Evolutionary conservation across 2,797 vertebrate genomes (phyloP).

Genomic region (Pseudochaenichthys georgianus): DNA sequence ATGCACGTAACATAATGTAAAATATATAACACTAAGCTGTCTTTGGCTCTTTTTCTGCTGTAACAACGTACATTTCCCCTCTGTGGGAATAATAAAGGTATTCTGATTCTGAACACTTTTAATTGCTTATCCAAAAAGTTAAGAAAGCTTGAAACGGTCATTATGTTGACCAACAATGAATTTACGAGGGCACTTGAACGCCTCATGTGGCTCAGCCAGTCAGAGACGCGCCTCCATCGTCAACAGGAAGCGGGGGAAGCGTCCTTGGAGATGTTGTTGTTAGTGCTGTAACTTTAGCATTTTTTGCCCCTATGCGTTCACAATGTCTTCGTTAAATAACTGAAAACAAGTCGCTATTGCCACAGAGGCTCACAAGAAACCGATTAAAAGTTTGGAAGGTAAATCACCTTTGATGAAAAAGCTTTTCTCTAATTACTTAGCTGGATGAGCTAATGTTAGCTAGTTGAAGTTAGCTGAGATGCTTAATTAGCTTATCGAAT

Average conservation of each 20-base stretch:
- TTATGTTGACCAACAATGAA: rapidly evolving
- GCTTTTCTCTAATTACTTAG: conserved; percentile 12
- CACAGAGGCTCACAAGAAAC: conserved; percentile 22
- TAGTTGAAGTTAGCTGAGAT: conserved; percentile 22
- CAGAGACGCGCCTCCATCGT: conserved; percentile 41
- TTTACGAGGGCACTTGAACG: conserved; percentile 33
- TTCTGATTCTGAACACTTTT: too few species aligned
- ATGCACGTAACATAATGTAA: too few species aligned
- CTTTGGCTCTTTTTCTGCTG: too few species aligned
- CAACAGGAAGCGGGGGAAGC: conserved; percentile 74
- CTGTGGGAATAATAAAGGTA: too few species aligned
- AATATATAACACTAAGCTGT: too few species aligned
- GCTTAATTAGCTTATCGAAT: conserved; percentile 19
- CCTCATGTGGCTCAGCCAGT: conserved; percentile 48
- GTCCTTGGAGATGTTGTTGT: conserved; percentile 74
- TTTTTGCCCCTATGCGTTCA: background rate
- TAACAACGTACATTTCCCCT: too few species aligned
- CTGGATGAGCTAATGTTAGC: conserved; percentile 43
- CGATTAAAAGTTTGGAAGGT: conserved; percentile 43
- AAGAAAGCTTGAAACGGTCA: too few species aligned
- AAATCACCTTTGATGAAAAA: conserved; percentile 14
- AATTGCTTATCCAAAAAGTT: too few species aligned
- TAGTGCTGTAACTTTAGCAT: conserved; percentile 2
- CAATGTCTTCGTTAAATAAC: conserved; percentile 6
- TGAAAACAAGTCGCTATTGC: background rate